A percentile compares a stretch with the other conserved stretches of the same genome.
Conservation (phyloP, 2,113 vertebrate genomes). For the Struthidea cinerea region DNA sequence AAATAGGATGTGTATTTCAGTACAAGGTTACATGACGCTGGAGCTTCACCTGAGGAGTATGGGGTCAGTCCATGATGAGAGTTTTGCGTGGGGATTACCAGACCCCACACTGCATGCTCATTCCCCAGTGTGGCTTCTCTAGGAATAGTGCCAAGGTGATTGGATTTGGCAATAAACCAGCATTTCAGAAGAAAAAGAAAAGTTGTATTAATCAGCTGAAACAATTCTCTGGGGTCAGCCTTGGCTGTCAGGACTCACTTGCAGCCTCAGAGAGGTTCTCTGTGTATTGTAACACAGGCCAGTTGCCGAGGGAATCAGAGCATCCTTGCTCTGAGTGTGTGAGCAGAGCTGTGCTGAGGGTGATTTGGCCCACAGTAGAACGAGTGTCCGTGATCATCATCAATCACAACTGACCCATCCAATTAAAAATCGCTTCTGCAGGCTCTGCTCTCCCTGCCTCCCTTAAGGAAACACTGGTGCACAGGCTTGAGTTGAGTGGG, state of each 20-base stretch:
- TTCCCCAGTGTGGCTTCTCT: neutral
- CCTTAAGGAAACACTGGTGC: neutral
- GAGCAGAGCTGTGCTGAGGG: neutral
- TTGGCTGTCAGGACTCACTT: neutral
- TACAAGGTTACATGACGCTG: accelerated
- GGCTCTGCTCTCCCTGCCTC: neutral
- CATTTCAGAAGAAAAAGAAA: neutral
- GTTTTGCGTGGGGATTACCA: neutral
- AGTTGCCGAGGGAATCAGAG: neutral
- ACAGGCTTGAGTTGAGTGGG: neutral
- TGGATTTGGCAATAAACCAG: neutral
- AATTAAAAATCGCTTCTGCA: neutral
- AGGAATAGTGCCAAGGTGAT: neutral
- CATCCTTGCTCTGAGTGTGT: neutral
- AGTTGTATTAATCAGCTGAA: neutral
- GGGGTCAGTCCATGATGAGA: neutral
- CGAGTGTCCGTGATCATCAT: neutral
- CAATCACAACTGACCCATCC: neutral
- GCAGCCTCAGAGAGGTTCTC: neutral
- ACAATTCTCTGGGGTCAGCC: neutral
- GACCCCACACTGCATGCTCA: neutral
- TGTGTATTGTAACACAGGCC: neutral
- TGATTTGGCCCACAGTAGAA: neutral
- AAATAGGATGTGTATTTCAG: neutral
- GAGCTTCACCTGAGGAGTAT: neutral